Base-by-base conservation (phyloP, 2,113 vertebrate genomes). In the Psophia crepitans region DNA sequence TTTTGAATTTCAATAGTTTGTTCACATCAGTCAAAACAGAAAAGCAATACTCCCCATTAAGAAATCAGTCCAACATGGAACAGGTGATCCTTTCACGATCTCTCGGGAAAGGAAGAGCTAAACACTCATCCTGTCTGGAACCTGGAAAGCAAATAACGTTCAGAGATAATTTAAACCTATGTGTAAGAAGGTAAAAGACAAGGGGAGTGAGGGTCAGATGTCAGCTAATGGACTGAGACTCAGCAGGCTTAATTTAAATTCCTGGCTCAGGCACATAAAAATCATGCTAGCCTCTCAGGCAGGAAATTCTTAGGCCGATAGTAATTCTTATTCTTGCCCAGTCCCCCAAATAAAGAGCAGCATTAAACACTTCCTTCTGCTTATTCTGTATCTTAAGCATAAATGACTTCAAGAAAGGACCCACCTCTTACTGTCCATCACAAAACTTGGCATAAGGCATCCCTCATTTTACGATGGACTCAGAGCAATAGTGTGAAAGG, bases 241-340 rank as follows among this genome's bases (percentile, higher is more conserved):
- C 57, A 75, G 53, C 70, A 54, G 6, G 32, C 18, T 95, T 78
- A 19, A 84, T 81, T 90, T 89, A 81, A 89, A 81, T 89, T 90
- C 79, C 91, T 90, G 86, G 60, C 91, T 92, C 64, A 54, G 16
- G 60, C 64, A 90, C 64, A 89, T 56, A 89, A 89, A 80, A 90
- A 32, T 70, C 94, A 89, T 57, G 43, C 64, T 87, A 90, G 32
- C 32, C 17, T 83, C 79, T 95, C 86, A 95, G 89, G 87, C 86
- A 95, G 89, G 87, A 93, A 93, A 96, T 61, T 84, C 86, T 86
- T 93, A 58, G 3, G 26, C 54, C 74, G 58, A 66, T 20, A 84
- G 64, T 63, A 94, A 91, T 81, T 77, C 90, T 86, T 57, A 48
- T 65, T 90, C 91, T 71, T 70, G 30, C 2, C 0, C 15, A 87